A percentile compares a stretch with the other conserved stretches of the same genome.
phyloP scores from a whole-genome alignment of 2,888 invertebrate genomes.

The Lepidochitona cinerea region DNA sequence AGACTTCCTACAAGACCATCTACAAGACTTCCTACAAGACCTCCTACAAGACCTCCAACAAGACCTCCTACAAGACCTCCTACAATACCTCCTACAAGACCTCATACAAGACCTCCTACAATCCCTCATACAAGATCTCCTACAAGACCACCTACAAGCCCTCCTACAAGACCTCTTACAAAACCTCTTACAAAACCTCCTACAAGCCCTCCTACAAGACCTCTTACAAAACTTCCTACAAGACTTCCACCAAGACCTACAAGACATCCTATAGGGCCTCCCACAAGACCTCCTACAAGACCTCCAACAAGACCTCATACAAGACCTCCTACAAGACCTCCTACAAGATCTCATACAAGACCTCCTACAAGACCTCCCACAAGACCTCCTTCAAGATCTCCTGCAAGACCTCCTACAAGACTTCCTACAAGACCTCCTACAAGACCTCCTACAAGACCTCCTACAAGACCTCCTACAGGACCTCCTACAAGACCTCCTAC shows the following conservation, averaged over 20 bases:
- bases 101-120: neutral
- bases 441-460: neutral
- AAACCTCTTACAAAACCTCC: neutral
- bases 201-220: neutral
- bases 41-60: neutral
- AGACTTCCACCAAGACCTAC: neutral
- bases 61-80: neutral
- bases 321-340: neutral
- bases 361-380: neutral
- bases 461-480: no score
- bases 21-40: neutral
- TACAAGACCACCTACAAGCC: neutral
- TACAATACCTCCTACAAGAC: neutral
- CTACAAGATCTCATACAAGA: neutral
- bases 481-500: no score
- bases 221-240: neutral
- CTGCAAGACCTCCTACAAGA: neutral
- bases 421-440: neutral
- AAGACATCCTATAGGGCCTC: neutral
- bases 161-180: neutral
- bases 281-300: neutral
- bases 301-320: neutral
- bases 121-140: neutral
- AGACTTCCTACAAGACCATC: neutral
- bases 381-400: neutral